Evolutionary conservation across 2,113 vertebrate species (phyloP).

Genomic region (Halichoerus grypus): DNA sequence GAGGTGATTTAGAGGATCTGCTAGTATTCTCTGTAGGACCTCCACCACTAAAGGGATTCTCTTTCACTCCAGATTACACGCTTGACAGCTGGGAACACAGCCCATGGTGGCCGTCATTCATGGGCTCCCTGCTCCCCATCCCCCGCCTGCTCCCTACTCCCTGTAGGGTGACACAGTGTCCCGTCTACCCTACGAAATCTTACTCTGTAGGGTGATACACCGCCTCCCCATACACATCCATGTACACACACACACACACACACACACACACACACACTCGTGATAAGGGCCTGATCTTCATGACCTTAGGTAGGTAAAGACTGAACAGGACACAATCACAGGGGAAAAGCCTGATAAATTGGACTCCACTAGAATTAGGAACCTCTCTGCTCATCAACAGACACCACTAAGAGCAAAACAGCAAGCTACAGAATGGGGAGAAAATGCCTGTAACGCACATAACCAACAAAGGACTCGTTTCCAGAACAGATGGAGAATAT

Average conservation of each 20-base stretch:
- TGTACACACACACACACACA: not conserved
- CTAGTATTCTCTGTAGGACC: conserved; percentile 45
- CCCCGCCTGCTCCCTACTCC: not conserved
- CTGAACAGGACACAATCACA: conserved; percentile 33
- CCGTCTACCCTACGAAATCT: not conserved
- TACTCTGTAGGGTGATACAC: not conserved
- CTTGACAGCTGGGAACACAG: conserved; percentile 87
- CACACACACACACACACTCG: no score
- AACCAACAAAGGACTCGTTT: conserved; percentile 24
- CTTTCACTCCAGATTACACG: conserved; percentile 81
- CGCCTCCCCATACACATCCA: not conserved
- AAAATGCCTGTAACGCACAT: not conserved
- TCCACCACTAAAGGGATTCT: conserved; percentile 76
- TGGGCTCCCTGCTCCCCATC: not conserved
- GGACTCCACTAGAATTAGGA: conserved; percentile 22
- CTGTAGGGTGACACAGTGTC: not conserved
- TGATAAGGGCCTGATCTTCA: not conserved
- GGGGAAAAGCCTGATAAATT: conserved; percentile 25
- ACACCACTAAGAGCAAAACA: not conserved
- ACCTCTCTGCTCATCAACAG: not conserved
- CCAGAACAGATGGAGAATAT: conserved; percentile 40
- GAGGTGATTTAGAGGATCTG: conserved; percentile 78
- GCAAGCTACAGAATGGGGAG: not conserved
- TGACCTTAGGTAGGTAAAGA: not conserved
- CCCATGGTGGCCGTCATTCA: not conserved